Base-by-base conservation (phyloP, 2,797 vertebrate genomes). In the Monodelphis domestica region DNA sequence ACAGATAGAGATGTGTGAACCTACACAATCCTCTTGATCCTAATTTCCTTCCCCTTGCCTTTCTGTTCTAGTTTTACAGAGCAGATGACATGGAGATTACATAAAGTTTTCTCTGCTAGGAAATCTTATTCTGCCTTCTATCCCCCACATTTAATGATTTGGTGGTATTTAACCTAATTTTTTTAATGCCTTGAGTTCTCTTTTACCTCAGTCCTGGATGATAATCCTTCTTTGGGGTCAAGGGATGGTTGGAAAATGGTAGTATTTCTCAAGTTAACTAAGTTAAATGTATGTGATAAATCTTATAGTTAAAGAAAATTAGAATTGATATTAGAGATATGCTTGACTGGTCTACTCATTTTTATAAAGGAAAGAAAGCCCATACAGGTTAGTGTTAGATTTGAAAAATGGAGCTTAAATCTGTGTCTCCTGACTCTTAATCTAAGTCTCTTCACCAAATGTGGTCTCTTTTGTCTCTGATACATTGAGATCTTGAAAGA, bases 101-200 rank as follows among this genome's bases (percentile, higher is more conserved):
- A 24, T 45, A 0, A 59, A 33, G 70, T 45, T 9, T 78, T 24
- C 70, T 45, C 78, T 78, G 38, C n/a, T 45, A 29, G 55, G 14
- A 45, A 21, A 10, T 78, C 21, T 78, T 24, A 78, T 45, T 45
- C 17, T 1, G 30, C 6, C 12, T 52, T 12, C 2, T 45, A 51
- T 52, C 9, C 38, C 6, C 53, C 0, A 0, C 12, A 24, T 2
- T 2, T 17, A 26, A 24, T 30, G 12, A 24, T 54, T 29, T 24
- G 53, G 15, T 9, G n/a, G 21, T 14, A 0, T 15, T 28, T 53
- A 45, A 21, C 38, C 38, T 50, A 38, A 1, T 5, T 50, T 51
- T 38, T 1, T 0, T 0, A 38, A 51, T 6, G 0, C 50, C n/a
- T 10, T 10, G 12, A 14, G 4, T 4, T 45, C 38, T 33, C 24